Conservation (phyloP, 2,888 invertebrate species). For the Candidula unifasciata region DNA sequence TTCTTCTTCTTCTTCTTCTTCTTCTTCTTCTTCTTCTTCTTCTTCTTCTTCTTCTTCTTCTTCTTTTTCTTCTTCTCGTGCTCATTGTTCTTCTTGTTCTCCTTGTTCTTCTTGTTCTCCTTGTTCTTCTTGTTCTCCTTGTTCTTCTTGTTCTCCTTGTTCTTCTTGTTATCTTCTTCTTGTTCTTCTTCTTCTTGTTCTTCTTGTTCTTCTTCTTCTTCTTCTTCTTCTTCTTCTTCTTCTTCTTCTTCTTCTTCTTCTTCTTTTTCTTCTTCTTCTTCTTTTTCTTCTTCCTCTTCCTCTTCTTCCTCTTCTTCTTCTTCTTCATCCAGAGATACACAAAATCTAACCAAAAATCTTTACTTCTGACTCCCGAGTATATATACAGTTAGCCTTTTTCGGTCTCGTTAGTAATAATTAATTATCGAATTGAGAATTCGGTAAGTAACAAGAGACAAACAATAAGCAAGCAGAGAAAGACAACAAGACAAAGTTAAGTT, state of each 20-base stretch:
- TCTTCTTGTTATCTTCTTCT: background rate
- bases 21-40: slow-evolving; percentile 21
- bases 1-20: slow-evolving; percentile 21
- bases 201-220: slow-evolving; percentile 16
- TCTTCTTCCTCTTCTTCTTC: slow-evolving; percentile 2
- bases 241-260: slow-evolving; percentile 13
- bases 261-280: background rate
- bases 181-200: slow-evolving; percentile 11
- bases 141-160: background rate
- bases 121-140: slow-evolving; percentile 6
- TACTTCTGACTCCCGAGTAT: too few relatives aligned
- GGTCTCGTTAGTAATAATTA: too few relatives aligned
- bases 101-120: slow-evolving; percentile 1
- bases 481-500: too few relatives aligned
- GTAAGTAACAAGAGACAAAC: too few relatives aligned
- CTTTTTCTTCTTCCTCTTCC: slow-evolving; percentile 1
- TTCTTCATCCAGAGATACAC: slow-evolving; percentile 6
- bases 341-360: too few relatives aligned
- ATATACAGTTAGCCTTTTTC: too few relatives aligned
- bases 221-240: slow-evolving; percentile 21
- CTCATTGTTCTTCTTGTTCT: background rate
- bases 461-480: too few relatives aligned
- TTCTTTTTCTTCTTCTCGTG: slow-evolving; percentile 1
- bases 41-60: slow-evolving; percentile 21
- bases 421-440: too few relatives aligned